Evolutionary conservation across 2,113 vertebrate species (phyloP), one percentile per base, ranked within the genome.

Genomic region (Anoura caudifer): DNA sequence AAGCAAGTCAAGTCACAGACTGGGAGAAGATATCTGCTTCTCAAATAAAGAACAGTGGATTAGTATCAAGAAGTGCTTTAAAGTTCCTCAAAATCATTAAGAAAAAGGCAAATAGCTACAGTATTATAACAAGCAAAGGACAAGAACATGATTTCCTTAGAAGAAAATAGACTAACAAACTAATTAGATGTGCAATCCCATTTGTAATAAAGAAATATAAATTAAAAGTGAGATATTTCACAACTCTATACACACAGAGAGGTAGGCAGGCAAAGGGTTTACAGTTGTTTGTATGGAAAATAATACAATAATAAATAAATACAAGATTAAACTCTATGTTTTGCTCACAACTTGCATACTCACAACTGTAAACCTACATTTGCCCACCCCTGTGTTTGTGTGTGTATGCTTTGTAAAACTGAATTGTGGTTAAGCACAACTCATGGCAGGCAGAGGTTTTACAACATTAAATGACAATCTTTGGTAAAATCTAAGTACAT

Each of bases 151-250:
- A 43, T 83, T 81, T 96, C 87, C 47, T 87, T 47, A 79, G 20
- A 22, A 80, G 73, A 92, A 95, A 95, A 96, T 5, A 86, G 82
- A 67, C 87, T 81, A 54, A 95, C 45, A 28, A 95, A 82, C 28
- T 76, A 82, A 83, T 61, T 61, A 93, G 10, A 80, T 56, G 45
- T 33, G 65, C 86, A 72, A 47, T 85, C 33, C 93, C 80, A 80
- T 86, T 80, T 86, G 63, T 70, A 90, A 72, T 73, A 59, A 73
- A 95, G 47, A 76, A 69, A 50, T 47, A 59, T 43, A 77, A 75
- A 84, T 76, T 81, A 52, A 87, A 73, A 94, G 45, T 50, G 33
- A 94, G 41, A 33, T 45, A 77, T 87, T 93, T 93, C 59, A 92
- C 43, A 88, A 67, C 56, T 85, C 69, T 81, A 17, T 47, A 9